Evolutionary conservation across 1,140 invertebrate genomes (phyloP).

Genomic region (Drosophila mojavensis): DNA sequence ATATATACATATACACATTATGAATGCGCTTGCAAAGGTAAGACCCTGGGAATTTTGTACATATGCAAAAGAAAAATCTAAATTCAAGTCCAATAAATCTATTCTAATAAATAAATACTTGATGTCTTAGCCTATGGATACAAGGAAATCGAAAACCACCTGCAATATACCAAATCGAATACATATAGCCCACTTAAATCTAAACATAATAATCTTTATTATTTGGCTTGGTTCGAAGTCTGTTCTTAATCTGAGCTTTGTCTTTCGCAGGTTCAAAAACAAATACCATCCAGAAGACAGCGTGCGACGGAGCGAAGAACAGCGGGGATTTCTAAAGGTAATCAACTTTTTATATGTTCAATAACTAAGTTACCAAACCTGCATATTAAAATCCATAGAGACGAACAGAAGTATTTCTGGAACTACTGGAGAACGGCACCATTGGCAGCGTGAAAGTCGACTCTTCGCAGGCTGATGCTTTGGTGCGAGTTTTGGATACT

Average conservation of each 20-base stretch:
- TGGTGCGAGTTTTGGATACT: constrained; percentile 96
- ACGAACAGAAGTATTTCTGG: constrained; percentile 95
- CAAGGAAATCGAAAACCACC: constrained; percentile 7
- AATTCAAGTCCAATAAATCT: constrained; percentile 21
- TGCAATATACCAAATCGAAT: neutral
- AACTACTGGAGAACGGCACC: constrained; percentile 90
- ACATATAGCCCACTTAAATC: constrained; percentile 2
- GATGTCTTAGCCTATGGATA: constrained; percentile 27
- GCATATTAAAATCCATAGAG: constrained; percentile 82
- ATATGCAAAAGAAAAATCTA: constrained; percentile 52
- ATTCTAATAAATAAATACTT: constrained; percentile 13
- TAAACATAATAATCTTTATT: neutral
- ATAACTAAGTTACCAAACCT: neutral
- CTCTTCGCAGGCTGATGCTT: constrained; percentile 92
- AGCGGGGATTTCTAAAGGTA: constrained; percentile 92
- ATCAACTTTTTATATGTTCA: constrained; percentile 5
- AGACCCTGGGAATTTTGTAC: constrained; percentile 68
- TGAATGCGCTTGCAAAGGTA: constrained; percentile 69
- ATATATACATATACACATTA: constrained; percentile 58
- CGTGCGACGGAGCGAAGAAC: constrained; percentile 95
- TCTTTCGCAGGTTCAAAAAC: constrained; percentile 95
- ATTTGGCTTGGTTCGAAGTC: neutral
- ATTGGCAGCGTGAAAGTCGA: constrained; percentile 94
- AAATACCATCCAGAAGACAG: constrained; percentile 99
- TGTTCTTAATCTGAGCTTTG: neutral